Evolutionary conservation across 1,140 invertebrate genomes (phyloP).

Genomic region (Microvelia longipes): DNA sequence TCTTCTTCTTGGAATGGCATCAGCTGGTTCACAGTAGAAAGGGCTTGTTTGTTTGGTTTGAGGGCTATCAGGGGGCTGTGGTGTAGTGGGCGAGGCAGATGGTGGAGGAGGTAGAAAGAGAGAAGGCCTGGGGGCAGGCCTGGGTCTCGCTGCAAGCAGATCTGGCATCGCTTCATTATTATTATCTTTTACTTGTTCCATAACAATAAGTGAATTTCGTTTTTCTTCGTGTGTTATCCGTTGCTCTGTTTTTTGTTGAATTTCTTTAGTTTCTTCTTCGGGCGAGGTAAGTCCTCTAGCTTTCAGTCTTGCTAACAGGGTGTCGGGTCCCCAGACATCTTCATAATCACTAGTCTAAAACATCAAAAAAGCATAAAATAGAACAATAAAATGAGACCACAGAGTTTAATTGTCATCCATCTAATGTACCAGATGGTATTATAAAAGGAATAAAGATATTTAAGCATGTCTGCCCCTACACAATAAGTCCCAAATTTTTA

Average conservation of each 20-base stretch:
- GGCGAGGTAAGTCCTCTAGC: neutral
- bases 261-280: neutral
- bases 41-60: slow-evolving; percentile 51
- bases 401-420: no score
- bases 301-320: slow-evolving; percentile 7
- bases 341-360: slow-evolving; percentile 69
- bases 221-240: neutral
- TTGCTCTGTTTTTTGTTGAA: neutral
- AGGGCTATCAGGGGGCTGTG: neutral
- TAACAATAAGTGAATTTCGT: neutral
- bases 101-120: slow-evolving; percentile 20
- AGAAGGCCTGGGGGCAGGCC: slow-evolving; percentile 23
- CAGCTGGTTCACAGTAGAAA: slow-evolving; percentile 82
- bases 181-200: neutral
- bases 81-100: neutral
- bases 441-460: no score
- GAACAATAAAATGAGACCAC: no score
- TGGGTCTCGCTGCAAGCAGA: slow-evolving; percentile 3
- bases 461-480: no score
- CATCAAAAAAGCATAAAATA: neutral
- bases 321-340: slow-evolving; percentile 72
- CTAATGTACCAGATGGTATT: no score
- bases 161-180: neutral
- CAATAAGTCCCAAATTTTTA: no score
- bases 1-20: slow-evolving; percentile 41